These are phyloP conservation scores for Alligator sinensis DNA, from an alignment of 2,113 vertebrate species.

Conservation along the genomic window DNA sequence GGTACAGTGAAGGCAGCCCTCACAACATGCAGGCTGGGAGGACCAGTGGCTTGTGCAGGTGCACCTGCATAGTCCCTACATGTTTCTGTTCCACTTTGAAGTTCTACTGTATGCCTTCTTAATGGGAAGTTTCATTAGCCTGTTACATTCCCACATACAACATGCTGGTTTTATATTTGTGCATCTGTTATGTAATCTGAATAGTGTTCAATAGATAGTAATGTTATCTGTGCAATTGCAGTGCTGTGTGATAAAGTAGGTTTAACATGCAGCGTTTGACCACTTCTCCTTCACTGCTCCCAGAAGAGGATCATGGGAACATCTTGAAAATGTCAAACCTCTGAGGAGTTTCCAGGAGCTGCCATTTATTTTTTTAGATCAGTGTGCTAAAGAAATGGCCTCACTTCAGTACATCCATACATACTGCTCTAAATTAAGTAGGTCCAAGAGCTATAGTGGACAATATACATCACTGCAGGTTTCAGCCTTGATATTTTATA, in stretches of 20 bases:
- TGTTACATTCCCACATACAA: background rate
- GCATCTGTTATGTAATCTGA: background rate
- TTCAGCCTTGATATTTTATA: background rate
- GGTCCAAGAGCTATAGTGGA: background rate
- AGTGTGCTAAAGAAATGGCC: background rate
- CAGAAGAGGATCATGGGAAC: background rate
- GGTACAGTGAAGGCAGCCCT: no score
- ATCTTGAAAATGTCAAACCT: background rate
- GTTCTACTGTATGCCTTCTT: background rate
- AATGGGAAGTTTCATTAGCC: background rate
- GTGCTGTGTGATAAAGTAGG: background rate
- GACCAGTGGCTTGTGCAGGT: no score
- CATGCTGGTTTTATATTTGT: background rate
- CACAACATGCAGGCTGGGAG: no score
- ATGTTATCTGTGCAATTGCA: background rate
- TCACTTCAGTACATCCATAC: background rate
- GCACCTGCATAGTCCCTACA: no score
- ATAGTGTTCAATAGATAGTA: accelerated
- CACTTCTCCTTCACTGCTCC: background rate
- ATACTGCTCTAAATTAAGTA: background rate
- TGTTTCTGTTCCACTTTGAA: background rate
- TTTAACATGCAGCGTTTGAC: background rate
- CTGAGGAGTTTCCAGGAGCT: background rate
- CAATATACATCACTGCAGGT: background rate
- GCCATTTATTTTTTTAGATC: background rate